Conservation (phyloP, 2,888 invertebrate genomes). For the Lottia gigantea region DNA sequence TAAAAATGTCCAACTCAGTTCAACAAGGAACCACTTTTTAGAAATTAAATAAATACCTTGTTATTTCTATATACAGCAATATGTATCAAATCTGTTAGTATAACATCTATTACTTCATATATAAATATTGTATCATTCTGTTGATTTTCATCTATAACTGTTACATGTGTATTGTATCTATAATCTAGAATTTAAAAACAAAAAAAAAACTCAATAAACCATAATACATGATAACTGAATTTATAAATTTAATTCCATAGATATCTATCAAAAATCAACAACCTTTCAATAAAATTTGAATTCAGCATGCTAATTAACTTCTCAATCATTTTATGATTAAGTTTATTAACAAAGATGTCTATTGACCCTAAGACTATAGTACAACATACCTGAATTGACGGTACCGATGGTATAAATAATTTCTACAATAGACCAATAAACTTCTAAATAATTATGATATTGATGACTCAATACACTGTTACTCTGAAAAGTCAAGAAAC, state of each 20-base stretch:
- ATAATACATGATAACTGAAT: too few relatives aligned
- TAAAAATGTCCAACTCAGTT: too few relatives aligned
- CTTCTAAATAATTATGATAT: conserved; percentile 47
- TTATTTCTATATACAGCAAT: conserved; percentile 3
- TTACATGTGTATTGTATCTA: not conserved
- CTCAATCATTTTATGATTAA: too few relatives aligned
- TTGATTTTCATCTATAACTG: not conserved
- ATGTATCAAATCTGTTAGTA: not conserved
- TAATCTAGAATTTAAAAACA: not conserved
- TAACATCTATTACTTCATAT: not conserved
- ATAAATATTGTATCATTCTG: not conserved
- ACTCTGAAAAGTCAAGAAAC: conserved; percentile 23
- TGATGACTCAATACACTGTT: conserved; percentile 28
- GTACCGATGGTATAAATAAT: conserved; percentile 34
- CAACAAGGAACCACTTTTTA: too few relatives aligned
- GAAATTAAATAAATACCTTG: not conserved
- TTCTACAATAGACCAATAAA: conserved; percentile 45
- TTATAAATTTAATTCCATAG: too few relatives aligned
- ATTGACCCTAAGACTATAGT: too few relatives aligned
- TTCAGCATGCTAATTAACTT: too few relatives aligned
- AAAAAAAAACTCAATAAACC: conserved; percentile 18
- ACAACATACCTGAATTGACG: conserved; percentile 36
- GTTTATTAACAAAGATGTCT: too few relatives aligned
- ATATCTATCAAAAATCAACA: too few relatives aligned
- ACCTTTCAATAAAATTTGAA: too few relatives aligned